phyloP scores from a whole-genome alignment of 2,113 vertebrate genomes.

The Pantherophis guttatus region DNA sequence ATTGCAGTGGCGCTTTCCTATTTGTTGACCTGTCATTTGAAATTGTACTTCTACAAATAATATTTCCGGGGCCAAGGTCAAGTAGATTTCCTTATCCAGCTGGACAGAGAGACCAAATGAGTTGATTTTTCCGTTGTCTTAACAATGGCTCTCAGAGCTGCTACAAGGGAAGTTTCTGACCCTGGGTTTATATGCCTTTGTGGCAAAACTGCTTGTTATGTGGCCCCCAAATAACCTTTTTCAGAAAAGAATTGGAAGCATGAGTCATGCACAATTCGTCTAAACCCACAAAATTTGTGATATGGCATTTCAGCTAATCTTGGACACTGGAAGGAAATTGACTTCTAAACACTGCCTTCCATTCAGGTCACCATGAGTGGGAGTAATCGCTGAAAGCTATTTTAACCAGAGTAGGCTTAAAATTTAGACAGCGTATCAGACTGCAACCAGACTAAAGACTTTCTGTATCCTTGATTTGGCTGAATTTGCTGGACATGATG shows the following conservation, averaged over 20 bases:
- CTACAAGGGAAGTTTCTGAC: neutral
- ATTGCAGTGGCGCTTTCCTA: neutral
- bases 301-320: neutral
- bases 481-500: neutral
- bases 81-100: neutral
- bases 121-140: neutral
- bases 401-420: neutral
- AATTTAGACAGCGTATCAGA: neutral
- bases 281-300: neutral
- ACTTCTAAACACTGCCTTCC: neutral
- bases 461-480: neutral
- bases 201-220: constrained; percentile 1
- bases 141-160: neutral
- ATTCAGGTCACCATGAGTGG: neutral
- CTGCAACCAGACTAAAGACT: neutral
- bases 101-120: neutral
- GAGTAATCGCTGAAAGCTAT: neutral
- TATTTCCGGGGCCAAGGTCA: neutral
- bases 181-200: neutral
- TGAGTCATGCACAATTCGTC: constrained; percentile 18
- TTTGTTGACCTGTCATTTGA: neutral
- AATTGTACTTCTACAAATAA: neutral
- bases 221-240: constrained; percentile 3
- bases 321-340: neutral
- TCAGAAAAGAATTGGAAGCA: neutral